Conservation (phyloP, 2,888 invertebrate genomes). For the Himalopsyche tibetana region DNA sequence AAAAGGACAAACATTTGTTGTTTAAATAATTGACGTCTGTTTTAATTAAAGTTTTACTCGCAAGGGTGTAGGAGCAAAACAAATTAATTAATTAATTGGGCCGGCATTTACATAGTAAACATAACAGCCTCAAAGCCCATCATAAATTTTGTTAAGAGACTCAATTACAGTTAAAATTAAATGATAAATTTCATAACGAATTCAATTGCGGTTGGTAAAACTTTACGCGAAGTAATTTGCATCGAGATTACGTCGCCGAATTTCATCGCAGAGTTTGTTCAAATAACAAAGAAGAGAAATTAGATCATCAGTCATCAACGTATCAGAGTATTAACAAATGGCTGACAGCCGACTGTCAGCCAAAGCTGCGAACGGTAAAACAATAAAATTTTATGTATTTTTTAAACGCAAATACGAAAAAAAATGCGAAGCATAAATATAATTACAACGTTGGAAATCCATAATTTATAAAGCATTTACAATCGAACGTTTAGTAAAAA, state of each 20-base stretch:
- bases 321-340: slow-evolving; percentile 33
- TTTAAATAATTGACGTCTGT: too few species aligned
- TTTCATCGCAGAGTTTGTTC: slow-evolving; percentile 1
- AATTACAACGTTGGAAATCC: background rate
- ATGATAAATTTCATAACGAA: background rate
- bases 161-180: slow-evolving; percentile 5
- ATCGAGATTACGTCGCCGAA: background rate
- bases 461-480: too few species aligned
- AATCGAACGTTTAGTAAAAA: too few species aligned
- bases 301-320: slow-evolving; percentile 18
- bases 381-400: slow-evolving; percentile 2
- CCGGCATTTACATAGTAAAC: too few species aligned
- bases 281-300: background rate
- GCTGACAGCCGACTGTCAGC: slow-evolving; percentile 28
- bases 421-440: background rate
- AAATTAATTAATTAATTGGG: too few species aligned
- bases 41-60: too few species aligned
- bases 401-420: background rate
- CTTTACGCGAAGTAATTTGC: slow-evolving; percentile 8
- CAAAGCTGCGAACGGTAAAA: background rate
- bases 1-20: too few species aligned
- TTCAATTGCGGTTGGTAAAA: slow-evolving; percentile 11
- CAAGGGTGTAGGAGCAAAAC: background rate
- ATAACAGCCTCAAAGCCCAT: too few species aligned
- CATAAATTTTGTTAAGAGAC: slow-evolving; percentile 4